Conservation (phyloP, 2,797 vertebrate genomes). For the Podarcis lilfordi region DNA sequence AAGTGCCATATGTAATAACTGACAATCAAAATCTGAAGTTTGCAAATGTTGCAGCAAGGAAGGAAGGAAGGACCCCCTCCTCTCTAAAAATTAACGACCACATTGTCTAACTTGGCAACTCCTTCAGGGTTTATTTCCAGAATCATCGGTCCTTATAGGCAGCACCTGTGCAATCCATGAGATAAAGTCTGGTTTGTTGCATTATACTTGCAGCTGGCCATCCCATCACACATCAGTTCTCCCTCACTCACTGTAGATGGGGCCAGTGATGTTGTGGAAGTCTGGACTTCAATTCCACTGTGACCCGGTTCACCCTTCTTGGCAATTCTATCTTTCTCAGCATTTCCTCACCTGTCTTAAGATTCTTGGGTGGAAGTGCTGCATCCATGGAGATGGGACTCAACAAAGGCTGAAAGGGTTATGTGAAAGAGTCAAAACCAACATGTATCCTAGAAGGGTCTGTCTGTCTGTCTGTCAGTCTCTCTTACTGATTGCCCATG, state of each 20-base stretch:
- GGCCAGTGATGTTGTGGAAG: background rate
- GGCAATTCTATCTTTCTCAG: background rate
- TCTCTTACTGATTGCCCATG: too few relatives aligned
- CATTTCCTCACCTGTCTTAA: background rate
- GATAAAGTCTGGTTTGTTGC: background rate
- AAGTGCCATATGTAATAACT: background rate
- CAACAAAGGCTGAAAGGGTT: background rate
- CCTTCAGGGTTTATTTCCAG: background rate
- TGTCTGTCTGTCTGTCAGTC: too few relatives aligned
- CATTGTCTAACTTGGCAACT: background rate
- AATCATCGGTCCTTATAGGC: background rate
- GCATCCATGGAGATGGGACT: background rate
- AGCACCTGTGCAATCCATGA: background rate
- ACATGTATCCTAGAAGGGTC: too few relatives aligned
- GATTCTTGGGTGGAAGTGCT: background rate
- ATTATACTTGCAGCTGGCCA: background rate
- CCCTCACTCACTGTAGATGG: background rate
- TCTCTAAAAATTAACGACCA: background rate
- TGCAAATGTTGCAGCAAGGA: background rate
- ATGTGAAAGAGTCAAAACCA: too few relatives aligned
- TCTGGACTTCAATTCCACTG: background rate
- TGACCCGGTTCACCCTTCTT: too few relatives aligned
- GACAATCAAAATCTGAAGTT: background rate
- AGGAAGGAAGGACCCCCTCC: too few relatives aligned
- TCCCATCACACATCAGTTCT: background rate